These are phyloP conservation scores for Ectropis grisescens DNA, from an alignment of 1,140 invertebrate species.

Conservation along the genomic window DNA sequence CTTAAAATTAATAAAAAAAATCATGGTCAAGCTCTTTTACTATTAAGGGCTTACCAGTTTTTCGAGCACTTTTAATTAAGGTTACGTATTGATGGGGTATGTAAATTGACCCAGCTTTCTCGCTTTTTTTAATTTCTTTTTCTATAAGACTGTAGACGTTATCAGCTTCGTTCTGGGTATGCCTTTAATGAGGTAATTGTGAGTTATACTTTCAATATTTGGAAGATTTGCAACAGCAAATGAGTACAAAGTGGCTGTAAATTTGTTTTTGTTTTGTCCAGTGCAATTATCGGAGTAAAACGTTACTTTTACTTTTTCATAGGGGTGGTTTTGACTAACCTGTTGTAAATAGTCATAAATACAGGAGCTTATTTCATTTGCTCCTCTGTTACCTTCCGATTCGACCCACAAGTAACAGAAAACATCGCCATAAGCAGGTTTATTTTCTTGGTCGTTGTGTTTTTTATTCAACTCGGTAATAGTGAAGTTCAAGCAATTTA, in stretches of 20 bases:
- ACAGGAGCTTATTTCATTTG: slow-evolving; percentile 54
- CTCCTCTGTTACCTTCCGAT: slow-evolving; percentile 37
- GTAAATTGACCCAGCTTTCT: background rate
- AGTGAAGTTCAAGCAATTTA: slow-evolving; percentile 60
- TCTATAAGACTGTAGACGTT: slow-evolving; percentile 41
- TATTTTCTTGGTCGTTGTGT: slow-evolving; percentile 26
- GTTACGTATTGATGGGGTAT: background rate
- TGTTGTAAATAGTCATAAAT: background rate
- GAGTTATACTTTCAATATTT: slow-evolving; percentile 36
- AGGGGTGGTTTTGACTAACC: background rate
- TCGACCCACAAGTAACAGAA: slow-evolving; percentile 60
- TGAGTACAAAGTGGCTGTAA: slow-evolving; percentile 27
- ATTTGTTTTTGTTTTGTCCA: slow-evolving; percentile 4
- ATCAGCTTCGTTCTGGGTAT: slow-evolving; percentile 52
- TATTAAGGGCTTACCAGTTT: slow-evolving; percentile 7
- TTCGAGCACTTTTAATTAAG: slow-evolving; percentile 7
- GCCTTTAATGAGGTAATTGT: slow-evolving; percentile 41
- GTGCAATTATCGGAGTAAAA: slow-evolving; percentile 8
- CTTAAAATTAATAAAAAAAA: slow-evolving; percentile 16
- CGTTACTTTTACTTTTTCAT: slow-evolving; percentile 22
- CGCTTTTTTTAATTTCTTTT: background rate
- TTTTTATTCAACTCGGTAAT: slow-evolving; percentile 6
- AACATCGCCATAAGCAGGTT: slow-evolving; percentile 11
- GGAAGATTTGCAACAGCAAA: slow-evolving; percentile 21
- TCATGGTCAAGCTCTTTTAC: slow-evolving; percentile 12